Evolutionary conservation across 2,888 invertebrate genomes (phyloP), one percentile per base, ranked within the genome.

Genomic region (Ferrisia virgata): DNA sequence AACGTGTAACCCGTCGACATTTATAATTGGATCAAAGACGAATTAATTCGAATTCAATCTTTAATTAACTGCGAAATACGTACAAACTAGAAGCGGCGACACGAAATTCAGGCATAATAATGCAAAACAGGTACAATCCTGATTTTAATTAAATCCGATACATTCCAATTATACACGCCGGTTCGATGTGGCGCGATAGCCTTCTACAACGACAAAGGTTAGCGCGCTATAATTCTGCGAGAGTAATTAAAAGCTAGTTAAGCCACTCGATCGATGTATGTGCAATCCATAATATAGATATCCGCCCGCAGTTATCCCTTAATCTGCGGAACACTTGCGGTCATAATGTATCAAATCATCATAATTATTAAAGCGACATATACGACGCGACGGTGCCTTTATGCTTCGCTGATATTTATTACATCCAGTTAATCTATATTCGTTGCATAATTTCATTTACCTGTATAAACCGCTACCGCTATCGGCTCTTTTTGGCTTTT

Each of bases 71-170:
- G 72, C 72, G 72, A 72, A 72, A 72, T 72, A 72, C 72, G 72
- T 72, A 72, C 33, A 33, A 72, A 25, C 72, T 72, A n/a, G 72
- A 33, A 33, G 33, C 72, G 31, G n/a, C 31, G 31, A 31, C 33
- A 33, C 33, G 72, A 72, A 72, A 72, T 72, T 33, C 31, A n/a
- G n/a, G 25, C 72, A 72, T 33, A 72, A 33, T 72, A 72, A 72
- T 72, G 72, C 72, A 72, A 72, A 33, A 72, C 72, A 31, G 72
- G 72, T 72, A 72, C 72, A 72, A 72, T 72, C 72, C 72, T 33
- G 72, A 72, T 72, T 72, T 72, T 72, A 72, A 72, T 72, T 72
- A 72, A 72, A 72, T 72, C 72, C 72, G 72, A 72, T 72, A 72
- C 72, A 72, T 72, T 72, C 72, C 72, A 33, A 72, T 72, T 72